phyloP scores from a whole-genome alignment of 1,140 invertebrate species.

The Colletes latitarsis region DNA sequence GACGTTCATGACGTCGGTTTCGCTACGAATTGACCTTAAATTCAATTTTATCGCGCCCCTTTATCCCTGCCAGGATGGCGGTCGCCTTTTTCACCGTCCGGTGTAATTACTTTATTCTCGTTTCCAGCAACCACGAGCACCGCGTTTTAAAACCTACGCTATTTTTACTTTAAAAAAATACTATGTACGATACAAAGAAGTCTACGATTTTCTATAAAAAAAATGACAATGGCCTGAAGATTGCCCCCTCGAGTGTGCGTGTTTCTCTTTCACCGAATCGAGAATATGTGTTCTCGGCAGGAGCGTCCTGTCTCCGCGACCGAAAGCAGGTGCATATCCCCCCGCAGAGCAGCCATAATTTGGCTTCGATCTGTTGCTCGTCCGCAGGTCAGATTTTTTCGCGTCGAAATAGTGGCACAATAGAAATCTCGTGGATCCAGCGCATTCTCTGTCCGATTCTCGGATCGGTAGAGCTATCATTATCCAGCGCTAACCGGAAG shows the following conservation, averaged over 20 bases:
- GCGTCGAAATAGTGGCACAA: slow-evolving; percentile 57
- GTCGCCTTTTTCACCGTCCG: background rate
- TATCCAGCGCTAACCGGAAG: slow-evolving; percentile 66
- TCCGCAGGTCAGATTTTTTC: slow-evolving; percentile 62
- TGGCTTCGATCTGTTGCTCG: slow-evolving; percentile 51
- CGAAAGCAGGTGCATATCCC: slow-evolving; percentile 57
- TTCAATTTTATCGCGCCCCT: slow-evolving; percentile 30
- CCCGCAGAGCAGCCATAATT: slow-evolving; percentile 47
- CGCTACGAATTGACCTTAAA: slow-evolving; percentile 52
- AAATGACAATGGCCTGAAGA: no score
- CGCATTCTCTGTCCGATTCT: slow-evolving; percentile 11
- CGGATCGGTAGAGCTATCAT: slow-evolving; percentile 58
- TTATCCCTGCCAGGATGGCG: background rate
- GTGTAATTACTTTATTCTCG: slow-evolving; percentile 57
- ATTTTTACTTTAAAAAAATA: no score
- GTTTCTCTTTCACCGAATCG: slow-evolving; percentile 33
- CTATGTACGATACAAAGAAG: no score
- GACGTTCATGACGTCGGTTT: slow-evolving; percentile 9
- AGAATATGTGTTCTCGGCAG: slow-evolving; percentile 16
- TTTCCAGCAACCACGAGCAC: background rate
- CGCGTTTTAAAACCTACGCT: background rate
- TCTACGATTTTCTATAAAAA: no score
- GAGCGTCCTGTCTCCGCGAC: slow-evolving; percentile 33
- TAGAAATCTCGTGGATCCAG: slow-evolving; percentile 41
- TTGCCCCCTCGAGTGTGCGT: background rate